These are phyloP conservation scores for Sapajus apella DNA, from an alignment of 2,113 vertebrate genomes.

Conservation along the genomic window DNA sequence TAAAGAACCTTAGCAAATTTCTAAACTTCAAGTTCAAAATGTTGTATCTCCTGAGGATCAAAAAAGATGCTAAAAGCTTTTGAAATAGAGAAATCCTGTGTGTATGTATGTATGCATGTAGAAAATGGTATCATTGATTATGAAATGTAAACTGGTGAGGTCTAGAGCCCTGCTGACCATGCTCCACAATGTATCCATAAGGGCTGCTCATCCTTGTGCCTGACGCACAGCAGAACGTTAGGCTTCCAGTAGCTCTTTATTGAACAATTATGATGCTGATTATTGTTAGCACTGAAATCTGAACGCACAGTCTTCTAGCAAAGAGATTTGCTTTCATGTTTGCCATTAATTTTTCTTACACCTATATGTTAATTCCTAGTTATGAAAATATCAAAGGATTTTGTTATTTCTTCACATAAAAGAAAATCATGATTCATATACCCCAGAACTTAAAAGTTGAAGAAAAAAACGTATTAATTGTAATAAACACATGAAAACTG, in stretches of 20 bases:
- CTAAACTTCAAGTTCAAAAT: not conserved
- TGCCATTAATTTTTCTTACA: constrained; percentile 20
- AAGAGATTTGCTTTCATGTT: constrained; percentile 34
- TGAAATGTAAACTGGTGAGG: not conserved
- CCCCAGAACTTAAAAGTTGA: too few species aligned
- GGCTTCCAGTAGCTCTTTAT: not conserved
- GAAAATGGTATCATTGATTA: not conserved
- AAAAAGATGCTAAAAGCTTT: not conserved
- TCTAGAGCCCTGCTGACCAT: not conserved
- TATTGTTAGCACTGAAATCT: not conserved
- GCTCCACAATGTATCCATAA: not conserved
- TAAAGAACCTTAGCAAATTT: not conserved
- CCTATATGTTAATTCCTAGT: constrained; percentile 37
- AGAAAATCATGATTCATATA: constrained; percentile 46
- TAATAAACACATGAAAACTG: constrained; percentile 53
- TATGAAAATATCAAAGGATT: constrained; percentile 49
- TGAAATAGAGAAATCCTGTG: not conserved
- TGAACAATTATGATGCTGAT: not conserved
- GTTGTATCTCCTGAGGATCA: not conserved
- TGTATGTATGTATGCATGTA: not conserved
- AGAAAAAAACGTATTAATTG: not conserved
- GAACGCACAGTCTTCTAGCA: not conserved
- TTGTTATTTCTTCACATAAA: constrained; percentile 45
- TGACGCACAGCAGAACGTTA: not conserved
- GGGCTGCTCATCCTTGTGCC: not conserved